Conservation (phyloP, 2,888 invertebrate genomes). For the Aphrophora alni region DNA sequence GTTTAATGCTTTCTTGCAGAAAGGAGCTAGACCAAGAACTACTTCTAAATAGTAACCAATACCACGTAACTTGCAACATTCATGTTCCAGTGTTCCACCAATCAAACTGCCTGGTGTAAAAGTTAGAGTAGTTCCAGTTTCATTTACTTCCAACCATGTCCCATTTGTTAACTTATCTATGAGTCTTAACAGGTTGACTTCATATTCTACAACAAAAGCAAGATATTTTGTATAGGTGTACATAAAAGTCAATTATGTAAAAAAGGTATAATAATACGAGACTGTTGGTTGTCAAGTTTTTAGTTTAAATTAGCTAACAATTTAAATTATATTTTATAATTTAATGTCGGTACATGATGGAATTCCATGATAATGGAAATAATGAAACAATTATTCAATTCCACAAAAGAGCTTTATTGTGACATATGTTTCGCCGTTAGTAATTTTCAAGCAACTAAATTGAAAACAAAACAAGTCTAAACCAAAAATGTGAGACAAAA, state of each 20-base stretch:
- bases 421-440: no score
- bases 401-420: no score
- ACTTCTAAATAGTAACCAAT: slow-evolving; percentile 94
- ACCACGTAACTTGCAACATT: slow-evolving; percentile 81
- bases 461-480: no score
- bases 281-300: no score
- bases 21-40: slow-evolving; percentile 87
- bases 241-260: background rate
- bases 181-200: slow-evolving; percentile 87
- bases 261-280: background rate
- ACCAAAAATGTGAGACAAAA: no score
- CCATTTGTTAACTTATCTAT: slow-evolving; percentile 96
- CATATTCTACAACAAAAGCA: slow-evolving; percentile 69
- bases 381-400: no score
- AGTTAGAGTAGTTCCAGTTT: slow-evolving; percentile 88
- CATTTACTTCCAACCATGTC: slow-evolving; percentile 84
- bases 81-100: slow-evolving; percentile 88
- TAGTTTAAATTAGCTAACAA: no score
- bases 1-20: slow-evolving; percentile 89
- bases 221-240: background rate
- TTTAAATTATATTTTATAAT: no score
- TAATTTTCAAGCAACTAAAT: no score
- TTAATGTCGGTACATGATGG: no score
- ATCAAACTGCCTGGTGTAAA: slow-evolving; percentile 90
- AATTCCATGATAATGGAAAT: no score